Evolutionary conservation across 2,888 invertebrate species (phyloP).

Genomic region (Pseudoips prasinana): DNA sequence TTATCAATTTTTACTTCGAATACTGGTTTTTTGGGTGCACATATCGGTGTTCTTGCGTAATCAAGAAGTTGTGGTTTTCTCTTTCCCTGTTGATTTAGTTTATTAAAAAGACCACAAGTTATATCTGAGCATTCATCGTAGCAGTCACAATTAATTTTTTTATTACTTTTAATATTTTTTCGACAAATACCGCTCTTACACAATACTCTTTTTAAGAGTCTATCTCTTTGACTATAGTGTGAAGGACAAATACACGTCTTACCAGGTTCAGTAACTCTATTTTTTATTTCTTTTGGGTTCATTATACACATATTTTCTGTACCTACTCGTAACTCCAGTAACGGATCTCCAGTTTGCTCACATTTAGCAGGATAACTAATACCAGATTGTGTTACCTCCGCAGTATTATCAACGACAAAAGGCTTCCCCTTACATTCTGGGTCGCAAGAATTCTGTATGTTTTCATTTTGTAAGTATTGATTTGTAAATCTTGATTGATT

Average conservation of each 20-base stretch:
- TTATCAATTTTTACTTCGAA: conserved; percentile 40
- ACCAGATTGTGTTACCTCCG: neutral
- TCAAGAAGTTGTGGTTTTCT: too few relatives aligned
- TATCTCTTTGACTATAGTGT: conserved; percentile 1
- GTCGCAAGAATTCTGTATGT: too few relatives aligned
- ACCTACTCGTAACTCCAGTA: conserved; percentile 43
- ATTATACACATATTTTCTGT: conserved; percentile 27
- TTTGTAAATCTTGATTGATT: too few relatives aligned
- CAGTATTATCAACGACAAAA: neutral
- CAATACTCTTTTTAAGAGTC: conserved; percentile 1
- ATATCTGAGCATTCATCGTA: conserved; percentile 33
- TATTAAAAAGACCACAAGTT: conserved; percentile 23
- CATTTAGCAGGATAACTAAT: conserved; percentile 7
- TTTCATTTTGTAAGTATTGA: too few relatives aligned
- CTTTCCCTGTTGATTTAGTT: neutral
- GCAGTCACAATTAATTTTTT: conserved; percentile 33
- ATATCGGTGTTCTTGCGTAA: neutral
- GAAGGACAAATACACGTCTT: conserved; percentile 38
- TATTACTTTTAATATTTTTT: conserved; percentile 16
- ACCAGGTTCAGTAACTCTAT: conserved; percentile 21
- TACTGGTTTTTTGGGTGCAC: conserved; percentile 12
- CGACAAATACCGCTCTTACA: conserved; percentile 13
- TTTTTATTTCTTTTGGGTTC: conserved; percentile 38
- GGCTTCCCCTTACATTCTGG: neutral
- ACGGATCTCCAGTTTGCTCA: conserved; percentile 17